A percentile compares a stretch with the other conserved stretches of the same genome.
phyloP scores from a whole-genome alignment of 1,140 invertebrate species.

The Acromyrmex charruanus region DNA sequence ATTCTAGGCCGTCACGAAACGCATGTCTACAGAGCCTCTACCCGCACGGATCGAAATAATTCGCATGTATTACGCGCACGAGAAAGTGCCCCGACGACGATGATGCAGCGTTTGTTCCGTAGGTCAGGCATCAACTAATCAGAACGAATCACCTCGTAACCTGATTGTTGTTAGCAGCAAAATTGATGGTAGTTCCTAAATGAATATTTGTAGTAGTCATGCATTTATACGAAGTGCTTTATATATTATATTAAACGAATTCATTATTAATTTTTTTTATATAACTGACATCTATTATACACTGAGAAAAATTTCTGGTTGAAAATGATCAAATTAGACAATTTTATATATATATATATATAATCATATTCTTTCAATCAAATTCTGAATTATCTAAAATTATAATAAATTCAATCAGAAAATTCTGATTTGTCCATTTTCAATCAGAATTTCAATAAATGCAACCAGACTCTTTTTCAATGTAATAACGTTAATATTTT shows the following conservation, averaged over 20 bases:
- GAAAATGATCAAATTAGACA: too few relatives aligned
- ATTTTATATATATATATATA: too few relatives aligned
- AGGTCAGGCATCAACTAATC: constrained; percentile 42
- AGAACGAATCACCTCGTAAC: constrained; percentile 55
- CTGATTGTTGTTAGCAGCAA: constrained; percentile 47
- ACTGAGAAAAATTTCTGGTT: too few relatives aligned
- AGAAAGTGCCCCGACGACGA: constrained; percentile 44
- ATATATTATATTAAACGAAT: not conserved
- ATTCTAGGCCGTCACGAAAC: constrained; percentile 60
- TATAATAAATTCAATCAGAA: too few relatives aligned
- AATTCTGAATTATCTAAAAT: too few relatives aligned
- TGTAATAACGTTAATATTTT: constrained; percentile 1
- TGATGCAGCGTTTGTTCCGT: constrained; percentile 53
- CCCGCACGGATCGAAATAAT: constrained; percentile 57
- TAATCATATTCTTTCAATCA: too few relatives aligned
- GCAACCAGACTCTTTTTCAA: too few relatives aligned
- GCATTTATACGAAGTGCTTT: constrained; percentile 9
- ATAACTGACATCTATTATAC: not conserved
- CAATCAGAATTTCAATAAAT: too few relatives aligned
- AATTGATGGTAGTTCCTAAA: constrained; percentile 45
- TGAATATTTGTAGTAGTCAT: constrained; percentile 19
- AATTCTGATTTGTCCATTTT: too few relatives aligned
- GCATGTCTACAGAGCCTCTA: not conserved
- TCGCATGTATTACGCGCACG: constrained; percentile 55
- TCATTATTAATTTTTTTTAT: not conserved